A percentile compares a stretch with the other conserved stretches of the same genome.
Conservation (phyloP, 1,140 invertebrate species). For the Pseudomyrmex concolor region DNA sequence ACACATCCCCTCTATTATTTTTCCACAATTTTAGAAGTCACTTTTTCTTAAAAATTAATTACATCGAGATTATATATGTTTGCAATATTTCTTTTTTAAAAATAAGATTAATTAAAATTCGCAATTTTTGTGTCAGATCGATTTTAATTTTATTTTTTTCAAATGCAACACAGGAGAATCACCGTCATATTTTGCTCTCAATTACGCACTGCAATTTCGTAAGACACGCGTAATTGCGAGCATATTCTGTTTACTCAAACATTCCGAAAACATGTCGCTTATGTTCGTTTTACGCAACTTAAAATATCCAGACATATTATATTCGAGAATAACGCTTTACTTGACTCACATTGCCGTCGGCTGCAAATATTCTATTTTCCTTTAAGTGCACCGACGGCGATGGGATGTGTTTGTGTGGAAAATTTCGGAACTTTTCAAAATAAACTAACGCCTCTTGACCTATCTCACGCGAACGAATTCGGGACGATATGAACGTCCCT, state of each 20-base stretch:
- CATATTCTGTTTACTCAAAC: background rate
- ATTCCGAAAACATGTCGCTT: background rate
- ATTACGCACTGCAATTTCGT: no score
- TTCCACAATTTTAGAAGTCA: no score
- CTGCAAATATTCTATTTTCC: slow-evolving; percentile 54
- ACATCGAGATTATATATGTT: no score
- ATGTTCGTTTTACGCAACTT: background rate
- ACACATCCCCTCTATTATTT: no score
- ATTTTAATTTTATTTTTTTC: no score
- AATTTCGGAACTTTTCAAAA: slow-evolving; percentile 75
- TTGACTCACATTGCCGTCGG: slow-evolving; percentile 20
- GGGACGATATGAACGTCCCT: slow-evolving; percentile 48
- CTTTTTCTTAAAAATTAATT: no score
- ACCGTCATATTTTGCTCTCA: no score
- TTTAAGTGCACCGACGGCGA: slow-evolving; percentile 2
- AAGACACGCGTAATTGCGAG: no score
- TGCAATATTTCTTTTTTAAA: no score
- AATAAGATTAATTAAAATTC: no score
- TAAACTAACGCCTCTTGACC: slow-evolving; percentile 75
- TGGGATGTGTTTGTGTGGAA: slow-evolving; percentile 65
- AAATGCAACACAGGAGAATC: no score
- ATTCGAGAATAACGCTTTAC: slow-evolving; percentile 18
- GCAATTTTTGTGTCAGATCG: no score
- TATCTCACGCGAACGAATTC: slow-evolving; percentile 69
- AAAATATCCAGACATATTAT: background rate